Evolutionary conservation across 30 jellyfish, hydroid and myxozoan genomes (phyloP).

Genomic region (Aurelia sp.): DNA sequence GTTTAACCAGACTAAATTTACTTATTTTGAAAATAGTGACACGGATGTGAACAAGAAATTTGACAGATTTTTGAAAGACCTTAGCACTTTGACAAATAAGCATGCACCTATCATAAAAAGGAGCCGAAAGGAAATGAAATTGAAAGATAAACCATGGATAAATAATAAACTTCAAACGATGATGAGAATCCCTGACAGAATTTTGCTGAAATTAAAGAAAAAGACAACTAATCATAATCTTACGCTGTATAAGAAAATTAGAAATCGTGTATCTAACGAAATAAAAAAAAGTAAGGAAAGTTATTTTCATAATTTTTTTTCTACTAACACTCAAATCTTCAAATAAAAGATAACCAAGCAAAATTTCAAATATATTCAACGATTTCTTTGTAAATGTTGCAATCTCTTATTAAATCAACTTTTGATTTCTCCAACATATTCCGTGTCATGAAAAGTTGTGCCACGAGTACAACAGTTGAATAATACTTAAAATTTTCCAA

Average conservation of each 20-base stretch:
- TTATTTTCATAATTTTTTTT: slow-evolving; percentile 26
- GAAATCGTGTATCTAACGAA: slow-evolving; percentile 37
- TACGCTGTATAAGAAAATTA: slow-evolving; percentile 3
- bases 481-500: too few species aligned
- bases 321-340: slow-evolving; percentile 43
- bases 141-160: background rate
- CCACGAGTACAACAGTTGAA: too few species aligned
- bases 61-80: slow-evolving; percentile 5
- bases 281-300: slow-evolving; percentile 28
- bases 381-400: too few species aligned
- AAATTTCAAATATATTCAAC: too few species aligned
- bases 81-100: slow-evolving; percentile 13
- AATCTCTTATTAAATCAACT: too few species aligned
- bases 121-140: slow-evolving; percentile 23
- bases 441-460: too few species aligned
- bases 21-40: slow-evolving; percentile 13
- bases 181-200: slow-evolving; percentile 42
- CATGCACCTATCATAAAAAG: slow-evolving; percentile 35
- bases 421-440: too few species aligned
- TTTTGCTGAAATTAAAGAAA: slow-evolving; percentile 5
- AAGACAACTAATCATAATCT: slow-evolving; percentile 7
- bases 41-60: background rate
- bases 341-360: slow-evolving; percentile 47
- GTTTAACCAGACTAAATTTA: slow-evolving; percentile 11
- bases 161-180: background rate